phyloP scores from a whole-genome alignment of 1,140 invertebrate genomes.

The Bombus picipes region DNA sequence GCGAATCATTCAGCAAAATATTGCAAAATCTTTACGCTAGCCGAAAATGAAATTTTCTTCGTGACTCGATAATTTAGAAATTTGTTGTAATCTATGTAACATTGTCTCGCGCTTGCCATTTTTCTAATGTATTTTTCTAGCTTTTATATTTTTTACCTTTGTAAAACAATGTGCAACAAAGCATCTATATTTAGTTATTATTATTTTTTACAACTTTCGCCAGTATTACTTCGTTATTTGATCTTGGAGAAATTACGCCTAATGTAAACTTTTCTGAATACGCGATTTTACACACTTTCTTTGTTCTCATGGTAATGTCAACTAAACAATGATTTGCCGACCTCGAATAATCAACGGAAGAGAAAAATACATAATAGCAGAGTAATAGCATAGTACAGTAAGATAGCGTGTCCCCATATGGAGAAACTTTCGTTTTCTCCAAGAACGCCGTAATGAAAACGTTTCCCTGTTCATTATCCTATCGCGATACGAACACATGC shows the following conservation, averaged over 20 bases:
- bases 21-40: too few species aligned
- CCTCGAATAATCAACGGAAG: background rate
- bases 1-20: too few species aligned
- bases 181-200: too few species aligned
- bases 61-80: too few species aligned
- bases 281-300: background rate
- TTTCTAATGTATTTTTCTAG: too few species aligned
- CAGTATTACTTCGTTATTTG: too few species aligned
- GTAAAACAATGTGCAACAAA: too few species aligned
- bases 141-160: too few species aligned
- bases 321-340: background rate
- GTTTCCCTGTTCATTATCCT: background rate
- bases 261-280: background rate
- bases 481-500: background rate
- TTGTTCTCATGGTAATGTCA: background rate
- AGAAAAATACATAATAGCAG: background rate
- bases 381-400: background rate
- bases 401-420: background rate
- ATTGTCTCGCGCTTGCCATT: too few species aligned
- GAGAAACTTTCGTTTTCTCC: background rate
- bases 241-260: background rate
- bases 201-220: too few species aligned
- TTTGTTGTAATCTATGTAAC: too few species aligned
- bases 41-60: too few species aligned
- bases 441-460: background rate